Evolutionary conservation across 2,888 invertebrate species (phyloP).

Genomic region (Microctonus hyperodae): DNA sequence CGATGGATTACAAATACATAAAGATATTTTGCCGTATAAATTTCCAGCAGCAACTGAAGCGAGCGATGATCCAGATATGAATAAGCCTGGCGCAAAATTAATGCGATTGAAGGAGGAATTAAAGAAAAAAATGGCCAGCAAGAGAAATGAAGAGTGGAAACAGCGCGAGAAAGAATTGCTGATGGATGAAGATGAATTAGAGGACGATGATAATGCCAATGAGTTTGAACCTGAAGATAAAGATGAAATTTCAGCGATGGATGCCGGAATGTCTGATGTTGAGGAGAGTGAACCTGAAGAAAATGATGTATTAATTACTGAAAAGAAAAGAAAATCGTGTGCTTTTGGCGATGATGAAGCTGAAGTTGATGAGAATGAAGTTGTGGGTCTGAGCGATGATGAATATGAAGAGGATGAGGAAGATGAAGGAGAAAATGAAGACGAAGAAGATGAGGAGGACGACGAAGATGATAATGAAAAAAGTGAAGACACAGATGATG

Average conservation of each 20-base stretch:
- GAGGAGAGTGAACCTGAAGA: conserved; percentile 56
- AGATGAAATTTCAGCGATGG: conserved; percentile 52
- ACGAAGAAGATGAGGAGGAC: conserved; percentile 61
- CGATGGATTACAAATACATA: conserved; percentile 41
- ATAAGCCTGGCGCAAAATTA: conserved; percentile 76
- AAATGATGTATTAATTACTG: conserved; percentile 53
- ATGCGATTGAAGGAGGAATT: conserved; percentile 75
- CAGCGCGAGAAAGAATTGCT: conserved; percentile 67
- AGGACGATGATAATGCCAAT: conserved; percentile 51
- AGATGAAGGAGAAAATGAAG: conserved; percentile 63
- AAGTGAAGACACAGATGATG: conserved; percentile 37
- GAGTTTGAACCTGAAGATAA: conserved; percentile 47
- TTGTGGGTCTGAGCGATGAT: conserved; percentile 53
- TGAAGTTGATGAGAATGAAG: conserved; percentile 64
- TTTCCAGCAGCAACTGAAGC: conserved; percentile 27
- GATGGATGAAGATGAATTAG: conserved; percentile 63
- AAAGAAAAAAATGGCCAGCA: conserved; percentile 74
- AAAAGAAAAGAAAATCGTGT: conserved; percentile 47
- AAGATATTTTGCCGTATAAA: conserved; percentile 44
- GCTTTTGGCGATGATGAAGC: conserved; percentile 66
- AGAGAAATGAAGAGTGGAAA: conserved; percentile 75
- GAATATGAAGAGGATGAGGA: conserved; percentile 62
- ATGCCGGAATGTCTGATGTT: conserved; percentile 54
- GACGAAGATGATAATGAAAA: conserved; percentile 37
- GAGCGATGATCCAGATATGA: conserved; percentile 51